Evolutionary conservation across 2,113 vertebrate genomes (phyloP), one percentile per base, ranked within the genome.

Genomic region (Eleginops maclovinus): DNA sequence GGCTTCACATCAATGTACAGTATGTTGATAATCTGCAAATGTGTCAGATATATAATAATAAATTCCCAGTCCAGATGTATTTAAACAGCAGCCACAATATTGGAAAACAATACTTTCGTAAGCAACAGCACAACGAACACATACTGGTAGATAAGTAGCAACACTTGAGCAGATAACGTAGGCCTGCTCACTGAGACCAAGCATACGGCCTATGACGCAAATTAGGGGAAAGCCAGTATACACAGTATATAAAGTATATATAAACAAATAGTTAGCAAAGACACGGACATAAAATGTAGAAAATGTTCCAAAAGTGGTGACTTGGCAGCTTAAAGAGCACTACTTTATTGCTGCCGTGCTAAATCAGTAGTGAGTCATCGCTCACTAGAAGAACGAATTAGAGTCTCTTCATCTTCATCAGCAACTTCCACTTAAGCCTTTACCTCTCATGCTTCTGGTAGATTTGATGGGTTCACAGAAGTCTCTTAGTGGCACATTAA

Each of bases 181-280:
- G 50, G 59, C 43, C 55, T 63, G 72, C 81, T 75, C 24, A 19
- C 47, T 55, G 41, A 67, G 40, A 61, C 28, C 36, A 19, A 61
- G 61, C 65, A 62, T 13, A 14, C 11, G 2, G 36, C 58, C 44
- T 59, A 22, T 88, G 89, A 90, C 74, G 82, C 88, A 91, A 51
- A 46, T 85, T 44, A 74, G 51, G 44, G 14, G 62, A 26, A 75
- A 69, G 50, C 44, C 61, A 50, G 61, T 81, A 77, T 73, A 54
- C 28, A 4, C 44, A 26, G 26, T 24, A 43, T n/a, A n/a, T n/a
- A n/a, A n/a, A n/a, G n/a, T n/a, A n/a, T n/a, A n/a, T n/a, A n/a
- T 77, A 80, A 83, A 83, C 75, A 87, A 86, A 77, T 68, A 68
- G 61, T 76, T 22, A 22, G 75, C 55, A 70, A 73, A 64, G 36